These are phyloP conservation scores for Magallana nippona DNA, from an alignment of 2,888 invertebrate species.

Conservation along the genomic window DNA sequence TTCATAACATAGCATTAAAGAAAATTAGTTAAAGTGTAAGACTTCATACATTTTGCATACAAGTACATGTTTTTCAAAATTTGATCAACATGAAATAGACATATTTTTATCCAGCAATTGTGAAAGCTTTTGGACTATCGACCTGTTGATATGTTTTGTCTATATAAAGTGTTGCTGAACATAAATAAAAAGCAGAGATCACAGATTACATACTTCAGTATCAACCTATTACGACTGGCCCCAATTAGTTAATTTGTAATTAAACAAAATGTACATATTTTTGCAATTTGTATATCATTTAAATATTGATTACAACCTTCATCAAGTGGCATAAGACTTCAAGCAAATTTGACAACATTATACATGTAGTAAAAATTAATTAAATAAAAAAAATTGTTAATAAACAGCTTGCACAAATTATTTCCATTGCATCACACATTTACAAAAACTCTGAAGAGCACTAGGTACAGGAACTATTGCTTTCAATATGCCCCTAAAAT, in stretches of 20 bases:
- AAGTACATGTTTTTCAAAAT: too few relatives aligned
- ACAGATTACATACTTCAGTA: not conserved
- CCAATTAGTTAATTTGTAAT: not conserved
- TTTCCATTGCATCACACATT: not conserved
- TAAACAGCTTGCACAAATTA: not conserved
- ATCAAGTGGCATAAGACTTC: not conserved
- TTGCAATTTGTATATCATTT: too few relatives aligned
- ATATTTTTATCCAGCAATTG: too few relatives aligned
- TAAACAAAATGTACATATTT: too few relatives aligned
- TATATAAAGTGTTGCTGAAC: not conserved
- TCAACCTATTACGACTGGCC: not conserved
- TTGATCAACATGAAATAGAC: too few relatives aligned
- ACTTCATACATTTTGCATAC: not conserved
- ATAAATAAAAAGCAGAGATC: not conserved
- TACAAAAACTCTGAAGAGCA: not conserved
- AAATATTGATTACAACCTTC: too few relatives aligned
- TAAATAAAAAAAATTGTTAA: not conserved
- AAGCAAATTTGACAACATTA: not conserved
- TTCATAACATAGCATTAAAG: not conserved
- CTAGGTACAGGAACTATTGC: not conserved
- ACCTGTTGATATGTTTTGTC: slow-evolving; percentile 1
- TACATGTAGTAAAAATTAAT: not conserved
- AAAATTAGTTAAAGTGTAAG: not conserved
- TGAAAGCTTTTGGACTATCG: too few relatives aligned
- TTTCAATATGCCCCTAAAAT: not conserved